Percentiles rank a stretch among this genome's conserved stretches.
Conservation (phyloP, 37 sponge, comb jelly and placozoan genomes). For the Axinella damicornis region DNA sequence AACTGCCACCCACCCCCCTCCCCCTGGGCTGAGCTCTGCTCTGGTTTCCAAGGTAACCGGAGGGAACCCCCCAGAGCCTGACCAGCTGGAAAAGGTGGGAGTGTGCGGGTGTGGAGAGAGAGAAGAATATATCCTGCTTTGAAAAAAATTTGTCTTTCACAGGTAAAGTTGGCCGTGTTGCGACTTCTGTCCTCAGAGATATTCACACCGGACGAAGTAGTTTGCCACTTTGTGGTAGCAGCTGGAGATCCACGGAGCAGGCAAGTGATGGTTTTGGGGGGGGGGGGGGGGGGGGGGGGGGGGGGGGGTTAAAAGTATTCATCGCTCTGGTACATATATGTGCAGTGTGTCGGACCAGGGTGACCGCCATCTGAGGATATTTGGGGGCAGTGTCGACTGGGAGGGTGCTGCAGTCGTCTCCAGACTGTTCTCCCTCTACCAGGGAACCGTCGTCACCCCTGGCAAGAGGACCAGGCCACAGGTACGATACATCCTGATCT, state of each 20-base stretch:
- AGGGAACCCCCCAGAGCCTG: constrained; percentile 13
- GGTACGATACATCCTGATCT: too few relatives aligned
- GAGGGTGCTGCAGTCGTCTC: constrained; percentile 10
- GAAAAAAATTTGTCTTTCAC: background rate
- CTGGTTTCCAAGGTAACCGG: constrained; percentile 44
- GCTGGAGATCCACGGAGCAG: constrained; percentile 66
- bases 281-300: too few relatives aligned
- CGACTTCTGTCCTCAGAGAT: constrained; percentile 59
- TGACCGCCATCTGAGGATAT: constrained; percentile 41
- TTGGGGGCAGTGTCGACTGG: constrained; percentile 46
- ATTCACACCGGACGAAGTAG: constrained; percentile 49
- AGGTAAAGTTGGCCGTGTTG: constrained; percentile 60
- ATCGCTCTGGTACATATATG: background rate
- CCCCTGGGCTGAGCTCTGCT: constrained; percentile 54
- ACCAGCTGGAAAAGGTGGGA: constrained; percentile 56
- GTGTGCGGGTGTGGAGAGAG: too few relatives aligned
- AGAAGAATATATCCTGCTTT: too few relatives aligned
- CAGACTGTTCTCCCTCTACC: constrained; percentile 48
- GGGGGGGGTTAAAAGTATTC: too few relatives aligned
- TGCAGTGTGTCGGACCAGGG: constrained; percentile 64
- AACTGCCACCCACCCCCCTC: constrained; percentile 40
- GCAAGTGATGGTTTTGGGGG: background rate
- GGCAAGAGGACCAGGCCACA: constrained; percentile 8
- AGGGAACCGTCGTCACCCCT: constrained; percentile 25
- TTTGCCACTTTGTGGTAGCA: constrained; percentile 53